Evolutionary conservation across 2,888 invertebrate genomes (phyloP), one percentile per base, ranked within the genome.

Genomic region (Apodemia hepburni): DNA sequence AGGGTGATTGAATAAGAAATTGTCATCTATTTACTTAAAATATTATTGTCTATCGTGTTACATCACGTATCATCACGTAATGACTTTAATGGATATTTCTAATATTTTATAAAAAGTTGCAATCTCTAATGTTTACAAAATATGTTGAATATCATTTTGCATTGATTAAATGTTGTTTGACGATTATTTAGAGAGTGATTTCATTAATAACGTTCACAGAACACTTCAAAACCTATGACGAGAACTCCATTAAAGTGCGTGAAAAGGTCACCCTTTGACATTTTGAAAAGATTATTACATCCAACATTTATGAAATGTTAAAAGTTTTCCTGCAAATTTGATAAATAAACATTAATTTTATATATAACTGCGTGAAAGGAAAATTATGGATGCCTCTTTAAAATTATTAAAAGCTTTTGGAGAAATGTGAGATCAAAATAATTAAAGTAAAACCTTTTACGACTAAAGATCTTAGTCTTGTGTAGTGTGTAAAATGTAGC

Each of bases 251-350:
- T 68, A 68, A 49, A 61, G 59, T 57, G 51, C 60, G 61, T 33
- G 27, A 60, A 74, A 76, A 78, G 73, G 74, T 75, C 74, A 73
- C 69, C 64, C 66, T 68, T 62, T 73, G 71, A 70, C 73, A 73
- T 77, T 74, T 61, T 63, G 59, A 54, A 66, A 64, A 29, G 59
- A 51, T 49, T 65, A 61, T 67, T 66, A 38, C 49, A 65, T 66
- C 7, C 45, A 17, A 47, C 6, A 17, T 47, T n/a, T 15, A 15
- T 47, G n/a, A 17, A 47, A 47, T 47, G 45, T 47, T 47, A 47
- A 47, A 47, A 47, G 45, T 47, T 17, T 47, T 47, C 17, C 45
- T 17, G 17, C n/a, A 2, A 47, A 17, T 47, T n/a, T 47, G 45
- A 47, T 47, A 17, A 17, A 47, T n/a, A 47, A 17, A 47, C 7